Percentiles rank a stretch among this genome's conserved stretches.
These are phyloP conservation scores for Urocyon cinereoargenteus DNA, from an alignment of 2,797 vertebrate species.

Conservation along the genomic window DNA sequence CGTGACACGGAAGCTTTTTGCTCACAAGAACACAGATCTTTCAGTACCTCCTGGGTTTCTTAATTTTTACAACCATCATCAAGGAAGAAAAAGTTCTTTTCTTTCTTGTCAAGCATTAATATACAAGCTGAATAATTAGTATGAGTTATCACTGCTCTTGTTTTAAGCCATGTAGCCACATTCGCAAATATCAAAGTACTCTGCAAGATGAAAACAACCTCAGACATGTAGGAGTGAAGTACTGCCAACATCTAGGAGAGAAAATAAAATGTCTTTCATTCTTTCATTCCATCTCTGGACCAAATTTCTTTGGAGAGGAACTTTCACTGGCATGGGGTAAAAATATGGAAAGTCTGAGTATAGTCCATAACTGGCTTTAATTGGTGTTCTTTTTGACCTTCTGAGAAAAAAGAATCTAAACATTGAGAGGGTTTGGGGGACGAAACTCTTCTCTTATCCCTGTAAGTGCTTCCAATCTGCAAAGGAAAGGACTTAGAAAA, in stretches of 20 bases:
- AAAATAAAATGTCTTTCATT: constrained; percentile 76
- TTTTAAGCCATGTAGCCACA: constrained; percentile 76
- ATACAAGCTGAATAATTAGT: constrained; percentile 82
- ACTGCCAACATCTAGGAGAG: constrained; percentile 58
- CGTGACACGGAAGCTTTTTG: neutral
- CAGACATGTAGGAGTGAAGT: constrained; percentile 77
- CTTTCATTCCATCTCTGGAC: constrained; percentile 66
- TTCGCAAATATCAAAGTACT: constrained; percentile 73
- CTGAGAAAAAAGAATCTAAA: neutral
- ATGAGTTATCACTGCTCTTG: constrained; percentile 76
- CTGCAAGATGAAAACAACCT: constrained; percentile 76
- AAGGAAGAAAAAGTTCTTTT: constrained; percentile 62
- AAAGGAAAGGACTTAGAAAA: neutral
- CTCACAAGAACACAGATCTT: constrained; percentile 2
- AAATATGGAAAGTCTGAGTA: constrained; percentile 62
- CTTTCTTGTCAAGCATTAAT: constrained; percentile 80
- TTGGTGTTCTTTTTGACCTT: constrained; percentile 46
- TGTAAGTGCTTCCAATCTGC: neutral
- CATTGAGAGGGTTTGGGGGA: neutral
- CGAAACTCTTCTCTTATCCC: neutral
- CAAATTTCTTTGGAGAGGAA: constrained; percentile 21
- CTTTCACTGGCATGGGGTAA: constrained; percentile 58
- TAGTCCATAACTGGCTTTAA: constrained; percentile 53
- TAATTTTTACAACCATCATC: constrained; percentile 69
- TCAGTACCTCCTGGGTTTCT: constrained; percentile 24